phyloP scores from a whole-genome alignment of 2,113 vertebrate species.

The Tragelaphus imberbis region DNA sequence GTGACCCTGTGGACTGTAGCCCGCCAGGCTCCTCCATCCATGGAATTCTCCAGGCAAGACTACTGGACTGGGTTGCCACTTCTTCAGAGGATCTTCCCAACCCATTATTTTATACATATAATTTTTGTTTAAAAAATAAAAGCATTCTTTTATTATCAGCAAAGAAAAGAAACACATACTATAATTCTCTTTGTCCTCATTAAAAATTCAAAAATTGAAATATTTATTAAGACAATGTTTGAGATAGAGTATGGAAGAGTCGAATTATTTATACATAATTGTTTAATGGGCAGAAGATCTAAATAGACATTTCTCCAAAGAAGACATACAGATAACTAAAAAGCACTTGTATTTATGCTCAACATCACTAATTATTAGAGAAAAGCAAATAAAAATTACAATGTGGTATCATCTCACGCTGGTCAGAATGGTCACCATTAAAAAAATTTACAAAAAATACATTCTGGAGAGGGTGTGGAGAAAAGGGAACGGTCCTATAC shows the following conservation, averaged over 20 bases:
- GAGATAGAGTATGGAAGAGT: not conserved
- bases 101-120: not conserved
- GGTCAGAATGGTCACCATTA: not conserved
- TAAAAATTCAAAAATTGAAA: not conserved
- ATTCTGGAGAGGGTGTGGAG: not conserved
- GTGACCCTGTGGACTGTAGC: not conserved
- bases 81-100: not conserved
- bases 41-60: not conserved
- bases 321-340: not conserved
- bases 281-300: not conserved
- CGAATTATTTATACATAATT: not conserved
- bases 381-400: not conserved
- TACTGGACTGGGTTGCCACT: not conserved
- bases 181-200: not conserved
- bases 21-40: not conserved
- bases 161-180: not conserved
- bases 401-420: not conserved
- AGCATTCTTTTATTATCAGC: not conserved
- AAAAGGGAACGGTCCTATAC: fast-evolving
- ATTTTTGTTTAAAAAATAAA: not conserved
- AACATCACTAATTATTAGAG: not conserved
- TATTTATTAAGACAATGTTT: not conserved
- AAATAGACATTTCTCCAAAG: not conserved
- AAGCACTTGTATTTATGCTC: not conserved
- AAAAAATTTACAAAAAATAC: not conserved